Conservation (phyloP, 2,888 invertebrate species). For the Caenorhabditis drosophilae region DNA sequence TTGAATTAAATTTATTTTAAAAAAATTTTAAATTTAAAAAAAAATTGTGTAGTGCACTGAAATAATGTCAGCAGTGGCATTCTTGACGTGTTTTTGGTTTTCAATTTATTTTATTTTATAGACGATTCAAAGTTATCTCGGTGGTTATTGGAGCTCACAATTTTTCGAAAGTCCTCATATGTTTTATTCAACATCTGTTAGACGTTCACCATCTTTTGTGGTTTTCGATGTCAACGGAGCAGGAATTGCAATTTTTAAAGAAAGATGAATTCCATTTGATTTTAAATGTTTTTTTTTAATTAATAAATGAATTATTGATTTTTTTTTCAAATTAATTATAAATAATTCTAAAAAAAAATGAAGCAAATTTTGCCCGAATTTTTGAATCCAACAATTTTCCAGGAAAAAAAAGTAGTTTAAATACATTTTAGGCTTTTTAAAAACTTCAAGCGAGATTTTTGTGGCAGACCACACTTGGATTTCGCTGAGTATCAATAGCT, state of each 20-base stretch:
- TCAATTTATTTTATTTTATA: conserved; percentile 5
- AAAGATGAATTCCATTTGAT: conserved; percentile 1
- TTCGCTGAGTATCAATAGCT: no score
- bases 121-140: conserved; percentile 18
- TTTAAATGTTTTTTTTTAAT: neutral
- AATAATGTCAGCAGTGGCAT: neutral
- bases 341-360: no score
- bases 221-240: conserved; percentile 29
- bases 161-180: conserved; percentile 26
- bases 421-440: no score
- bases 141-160: conserved; percentile 29
- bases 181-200: conserved; percentile 19
- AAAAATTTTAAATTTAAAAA: neutral
- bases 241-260: conserved; percentile 24
- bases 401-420: no score
- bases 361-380: no score
- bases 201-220: conserved; percentile 10
- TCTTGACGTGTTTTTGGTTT: neutral
- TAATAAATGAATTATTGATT: no score
- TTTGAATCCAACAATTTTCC: no score
- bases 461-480: no score
- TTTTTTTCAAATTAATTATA: no score
- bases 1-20: neutral
- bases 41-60: neutral
- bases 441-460: no score